A percentile compares a stretch with the other conserved stretches of the same genome.
These are phyloP conservation scores for Hirtodrosophila histrioides DNA, from an alignment of 2,888 invertebrate species.

Conservation along the genomic window DNA sequence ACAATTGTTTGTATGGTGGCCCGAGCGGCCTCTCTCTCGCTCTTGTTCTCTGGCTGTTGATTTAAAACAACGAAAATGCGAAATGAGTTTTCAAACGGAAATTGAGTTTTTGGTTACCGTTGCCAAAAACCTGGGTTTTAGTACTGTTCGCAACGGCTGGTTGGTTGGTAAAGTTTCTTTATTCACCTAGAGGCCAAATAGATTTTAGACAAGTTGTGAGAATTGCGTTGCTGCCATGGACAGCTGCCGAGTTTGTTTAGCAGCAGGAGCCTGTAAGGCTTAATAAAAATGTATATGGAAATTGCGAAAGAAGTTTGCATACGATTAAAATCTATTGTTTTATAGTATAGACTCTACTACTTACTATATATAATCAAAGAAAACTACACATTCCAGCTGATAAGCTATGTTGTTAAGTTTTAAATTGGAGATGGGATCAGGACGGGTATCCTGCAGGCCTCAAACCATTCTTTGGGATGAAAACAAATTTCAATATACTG, in stretches of 20 bases:
- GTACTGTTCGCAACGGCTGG: constrained; percentile 18
- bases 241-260: constrained; percentile 2
- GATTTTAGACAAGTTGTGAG: constrained; percentile 19
- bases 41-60: constrained; percentile 59
- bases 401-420: too few relatives aligned
- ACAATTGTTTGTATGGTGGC: constrained; percentile 73
- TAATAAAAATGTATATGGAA: constrained; percentile 1
- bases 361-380: too few relatives aligned
- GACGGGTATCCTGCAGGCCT: too few relatives aligned
- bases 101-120: constrained; percentile 75
- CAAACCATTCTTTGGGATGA: too few relatives aligned
- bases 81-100: constrained; percentile 77
- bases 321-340: too few relatives aligned
- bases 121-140: constrained; percentile 53
- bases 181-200: constrained; percentile 35
- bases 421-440: too few relatives aligned
- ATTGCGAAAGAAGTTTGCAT: too few relatives aligned
- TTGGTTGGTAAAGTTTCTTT: constrained; percentile 25
- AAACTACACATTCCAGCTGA: too few relatives aligned
- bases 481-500: too few relatives aligned
- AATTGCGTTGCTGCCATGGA: constrained; percentile 8
- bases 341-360: too few relatives aligned
- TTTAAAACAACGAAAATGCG: constrained; percentile 77
- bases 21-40: constrained; percentile 43
- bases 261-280: constrained; percentile 8